Base-by-base conservation (phyloP, 2,113 vertebrate genomes). In the Syngnathus typhle region DNA sequence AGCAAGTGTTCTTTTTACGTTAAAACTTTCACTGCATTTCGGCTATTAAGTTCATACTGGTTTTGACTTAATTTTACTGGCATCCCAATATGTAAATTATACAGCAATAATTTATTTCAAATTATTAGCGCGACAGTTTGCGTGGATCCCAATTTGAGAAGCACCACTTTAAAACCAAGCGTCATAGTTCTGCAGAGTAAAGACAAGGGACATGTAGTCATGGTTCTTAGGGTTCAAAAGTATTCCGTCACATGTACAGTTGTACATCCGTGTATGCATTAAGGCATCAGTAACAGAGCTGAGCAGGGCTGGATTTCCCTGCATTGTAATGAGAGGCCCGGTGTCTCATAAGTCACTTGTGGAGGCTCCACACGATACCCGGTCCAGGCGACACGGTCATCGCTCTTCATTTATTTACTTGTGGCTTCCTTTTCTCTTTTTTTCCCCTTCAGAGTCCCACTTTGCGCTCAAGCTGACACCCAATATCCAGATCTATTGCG, bases 371-470 rank as follows among this genome's bases (percentile, higher is more conserved):
- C 87, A 88, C 76, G 87, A 90, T 88, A 90, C 78, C 81, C 85
- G 89, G 80, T 83, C 69, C 76, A 89, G 87, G 88, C 82, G 82
- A 86, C 85, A 85, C 51, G 78, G 64, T 84, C 85, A 77, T 83
- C 79, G 67, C 84, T 91, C 87, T 87, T 91, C 81, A 90, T 90
- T 91, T 91, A 90, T 91, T 91, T 88, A 91, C 88, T 81, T 89
- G 82, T 80, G 84, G 83, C 68, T 82, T 83, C 68, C 81, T 72
- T n/a, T 21, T 21, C 10, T 21, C n/a, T 43, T 54, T 64, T 68
- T 21, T 19, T 69, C 67, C 69, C 71, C 71, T 74, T 80, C 75
- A 70, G 56, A 70, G 77, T 72, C 74, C 47, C 44, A 72, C 75
- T 80, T 61, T 67, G 75, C 62, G 46, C 79, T 67, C 80, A 79